A percentile compares a stretch with the other conserved stretches of the same genome.
These are phyloP conservation scores for Netelia virgata DNA, from an alignment of 2,888 invertebrate genomes.

Conservation along the genomic window DNA sequence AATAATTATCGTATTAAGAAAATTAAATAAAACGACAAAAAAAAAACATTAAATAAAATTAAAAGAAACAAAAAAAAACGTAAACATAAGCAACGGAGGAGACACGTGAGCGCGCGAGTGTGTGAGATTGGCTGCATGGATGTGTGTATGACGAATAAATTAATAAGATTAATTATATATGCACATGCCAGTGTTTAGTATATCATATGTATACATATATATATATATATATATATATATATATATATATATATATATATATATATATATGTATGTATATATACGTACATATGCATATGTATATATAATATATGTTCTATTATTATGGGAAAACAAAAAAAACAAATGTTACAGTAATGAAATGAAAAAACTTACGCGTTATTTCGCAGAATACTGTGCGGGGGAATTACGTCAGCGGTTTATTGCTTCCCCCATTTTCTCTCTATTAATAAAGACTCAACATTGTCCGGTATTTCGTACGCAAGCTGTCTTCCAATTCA, in stretches of 20 bases:
- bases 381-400: conserved; percentile 75
- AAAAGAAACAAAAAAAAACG: conserved; percentile 14
- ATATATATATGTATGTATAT: conserved; percentile 57
- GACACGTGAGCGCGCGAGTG: conserved; percentile 42
- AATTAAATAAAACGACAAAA: conserved; percentile 12
- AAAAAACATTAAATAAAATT: conserved; percentile 24
- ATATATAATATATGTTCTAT: conserved; percentile 77
- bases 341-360: conserved; percentile 80
- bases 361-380: conserved; percentile 78
- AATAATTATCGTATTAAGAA: conserved; percentile 63
- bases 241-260: background rate
- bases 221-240: conserved; percentile 21
- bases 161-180: conserved; percentile 71
- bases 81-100: conserved; percentile 30
- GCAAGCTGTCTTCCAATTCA: conserved; percentile 25
- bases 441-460: conserved; percentile 73
- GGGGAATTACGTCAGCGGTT: conserved; percentile 57
- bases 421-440: conserved; percentile 61
- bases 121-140: conserved; percentile 34
- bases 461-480: conserved; percentile 69
- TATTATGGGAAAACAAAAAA: conserved; percentile 75
- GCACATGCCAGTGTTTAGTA: conserved; percentile 70
- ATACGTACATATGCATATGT: conserved; percentile 80
- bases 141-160: conserved; percentile 68
- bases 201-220: conserved; percentile 54